These are phyloP conservation scores for Margarornis squamiger DNA, from an alignment of 2,797 vertebrate species.

Conservation along the genomic window DNA sequence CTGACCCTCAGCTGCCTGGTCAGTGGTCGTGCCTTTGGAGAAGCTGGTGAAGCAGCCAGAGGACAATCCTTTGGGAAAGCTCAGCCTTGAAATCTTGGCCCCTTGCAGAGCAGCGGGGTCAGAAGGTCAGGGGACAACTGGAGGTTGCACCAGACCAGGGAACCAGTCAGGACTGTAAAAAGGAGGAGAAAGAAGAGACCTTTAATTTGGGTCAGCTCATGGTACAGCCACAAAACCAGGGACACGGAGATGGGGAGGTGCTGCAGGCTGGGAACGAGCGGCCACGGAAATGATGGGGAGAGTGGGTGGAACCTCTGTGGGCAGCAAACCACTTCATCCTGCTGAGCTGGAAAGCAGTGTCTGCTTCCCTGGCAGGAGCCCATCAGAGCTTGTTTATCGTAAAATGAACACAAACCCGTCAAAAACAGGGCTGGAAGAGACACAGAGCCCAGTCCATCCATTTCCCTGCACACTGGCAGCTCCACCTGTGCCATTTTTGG, in stretches of 20 bases:
- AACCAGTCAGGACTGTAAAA: not conserved
- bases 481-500: accelerated
- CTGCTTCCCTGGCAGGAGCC: not conserved
- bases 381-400: not conserved
- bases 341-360: not conserved
- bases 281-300: not conserved
- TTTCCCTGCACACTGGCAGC: not conserved
- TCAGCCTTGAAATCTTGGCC: not conserved
- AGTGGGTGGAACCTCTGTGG: not conserved
- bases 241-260: not conserved
- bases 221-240: not conserved
- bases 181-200: not conserved
- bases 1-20: not conserved
- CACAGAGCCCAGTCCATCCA: not conserved
- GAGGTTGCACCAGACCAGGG: not conserved
- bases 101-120: not conserved
- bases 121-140: not conserved
- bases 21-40: not conserved
- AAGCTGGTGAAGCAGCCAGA: not conserved
- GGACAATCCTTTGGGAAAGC: not conserved
- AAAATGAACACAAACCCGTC: not conserved
- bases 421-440: not conserved
- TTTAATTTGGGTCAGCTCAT: not conserved
- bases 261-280: not conserved
- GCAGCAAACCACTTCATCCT: not conserved